Base-by-base conservation (phyloP, 2,113 vertebrate species). In the Muntiacus muntjak region DNA sequence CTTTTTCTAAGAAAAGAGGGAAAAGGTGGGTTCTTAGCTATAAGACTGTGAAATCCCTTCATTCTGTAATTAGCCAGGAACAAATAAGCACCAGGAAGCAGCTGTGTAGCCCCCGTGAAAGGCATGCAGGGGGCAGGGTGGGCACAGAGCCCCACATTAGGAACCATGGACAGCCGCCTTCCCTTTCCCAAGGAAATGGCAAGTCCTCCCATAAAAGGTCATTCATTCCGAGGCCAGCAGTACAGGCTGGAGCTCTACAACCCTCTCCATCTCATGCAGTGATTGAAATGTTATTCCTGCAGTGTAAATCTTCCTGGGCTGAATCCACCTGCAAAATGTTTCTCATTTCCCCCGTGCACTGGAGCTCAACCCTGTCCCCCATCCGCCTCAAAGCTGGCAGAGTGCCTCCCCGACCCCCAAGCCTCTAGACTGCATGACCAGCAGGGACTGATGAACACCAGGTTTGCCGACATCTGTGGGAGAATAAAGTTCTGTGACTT, bases 1-100 rank as follows among this genome's bases (percentile, higher is more conserved):
- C 67, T 81, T 85, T 82, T 87, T 60, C 40, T 74, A 64, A 82
- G 57, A 45, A 64, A 86, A 94, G 76, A 11, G 30, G 50, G 25
- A 36, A 67, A 71, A 45, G 33, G 5, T 58, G 62, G 84, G 54
- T 67, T 74, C 40, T 36, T 74, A 28, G 26, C 64, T 78, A 11
- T 50, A 78, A 94, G 74, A 76, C 67, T 55, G 4, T 91, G 81
- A 96, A 93, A 96, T 79, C 4, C 36, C 21, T 94, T 97, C 78
- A 62, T 7, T 62, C 74, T 45, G 60, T 86, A 96, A 97, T 97
- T 92, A 97, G 54, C 67, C 58, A 67, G 55, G 43, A 97, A 88
- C 17, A 64, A 91, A 82, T n/a, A 92, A 76, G 6, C 58, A 74
- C 57, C 54, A 40, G 76, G 30, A 95, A 47, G 81, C 30, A 85